Percentiles rank a stretch among this genome's conserved stretches.
phyloP scores from a whole-genome alignment of 2,797 vertebrate genomes.

The Eulemur rubriventer region DNA sequence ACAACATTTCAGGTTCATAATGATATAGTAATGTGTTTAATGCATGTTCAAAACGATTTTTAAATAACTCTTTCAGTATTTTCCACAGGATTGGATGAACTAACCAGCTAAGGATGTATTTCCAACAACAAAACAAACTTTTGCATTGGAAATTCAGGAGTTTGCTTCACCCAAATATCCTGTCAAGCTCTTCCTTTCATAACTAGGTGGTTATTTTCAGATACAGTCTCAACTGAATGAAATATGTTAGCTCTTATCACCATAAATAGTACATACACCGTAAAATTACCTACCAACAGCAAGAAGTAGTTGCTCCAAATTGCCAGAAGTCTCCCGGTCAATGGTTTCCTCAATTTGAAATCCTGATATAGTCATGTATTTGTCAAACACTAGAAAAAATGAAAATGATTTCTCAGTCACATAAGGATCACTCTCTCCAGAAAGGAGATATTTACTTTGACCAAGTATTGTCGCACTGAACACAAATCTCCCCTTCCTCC shows the following conservation, averaged over 20 bases:
- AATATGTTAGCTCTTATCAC: neutral
- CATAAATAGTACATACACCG: neutral
- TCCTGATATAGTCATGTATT: slow-evolving; percentile 94
- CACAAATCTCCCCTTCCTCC: neutral
- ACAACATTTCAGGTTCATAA: neutral
- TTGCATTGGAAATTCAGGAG: neutral
- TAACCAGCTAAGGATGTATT: neutral
- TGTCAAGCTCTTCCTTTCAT: neutral
- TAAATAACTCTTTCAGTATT: neutral
- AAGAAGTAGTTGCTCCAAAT: slow-evolving; percentile 92
- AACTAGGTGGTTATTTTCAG: neutral
- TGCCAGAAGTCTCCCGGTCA: slow-evolving; percentile 93
- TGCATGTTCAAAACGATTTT: neutral
- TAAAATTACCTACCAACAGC: slow-evolving; percentile 90
- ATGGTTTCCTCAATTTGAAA: slow-evolving; percentile 95
- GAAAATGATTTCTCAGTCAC: neutral
- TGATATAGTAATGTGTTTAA: neutral
- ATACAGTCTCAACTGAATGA: neutral
- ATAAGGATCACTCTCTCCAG: neutral
- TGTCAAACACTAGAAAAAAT: slow-evolving; percentile 91
- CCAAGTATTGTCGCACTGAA: neutral
- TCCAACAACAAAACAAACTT: neutral
- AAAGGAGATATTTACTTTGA: neutral
- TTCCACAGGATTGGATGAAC: neutral
- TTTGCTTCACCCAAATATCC: neutral